Conservation (phyloP, 2,797 vertebrate species). For the Rhinichthys osculus region DNA sequence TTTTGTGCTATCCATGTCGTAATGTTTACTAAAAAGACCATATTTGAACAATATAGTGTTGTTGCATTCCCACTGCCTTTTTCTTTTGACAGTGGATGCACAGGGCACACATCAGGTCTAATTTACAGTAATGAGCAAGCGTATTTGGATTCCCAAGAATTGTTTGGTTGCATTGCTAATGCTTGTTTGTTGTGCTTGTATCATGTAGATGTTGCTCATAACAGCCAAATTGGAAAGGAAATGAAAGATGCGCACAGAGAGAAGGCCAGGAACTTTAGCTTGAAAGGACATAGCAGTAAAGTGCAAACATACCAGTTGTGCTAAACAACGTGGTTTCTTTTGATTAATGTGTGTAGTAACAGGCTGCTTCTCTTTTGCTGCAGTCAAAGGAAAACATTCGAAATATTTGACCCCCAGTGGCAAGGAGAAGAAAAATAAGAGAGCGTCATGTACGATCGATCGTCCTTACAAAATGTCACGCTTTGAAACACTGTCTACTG, state of each 20-base stretch:
- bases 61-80: not conserved
- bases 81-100: constrained; percentile 4
- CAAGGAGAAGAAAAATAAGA: constrained; percentile 1
- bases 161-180: constrained; percentile 1
- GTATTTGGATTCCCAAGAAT: constrained; percentile 11
- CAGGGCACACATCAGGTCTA: constrained; percentile 31
- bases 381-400: constrained; percentile 12
- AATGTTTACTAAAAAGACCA: not conserved
- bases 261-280: constrained; percentile 7
- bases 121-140: constrained; percentile 46
- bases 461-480: constrained; percentile 36
- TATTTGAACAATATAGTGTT: constrained; percentile 10
- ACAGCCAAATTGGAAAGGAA: constrained; percentile 18
- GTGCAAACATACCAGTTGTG: constrained; percentile 23
- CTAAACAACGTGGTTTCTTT: not conserved
- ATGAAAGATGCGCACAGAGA: not conserved
- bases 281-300: constrained; percentile 59
- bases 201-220: constrained; percentile 20
- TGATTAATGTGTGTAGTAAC: constrained; percentile 6
- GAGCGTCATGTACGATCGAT: constrained; percentile 34
- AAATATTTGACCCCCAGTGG: constrained; percentile 20
- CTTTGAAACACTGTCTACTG: constrained; percentile 44
- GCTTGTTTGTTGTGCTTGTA: constrained; percentile 1
- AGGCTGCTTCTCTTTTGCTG: constrained; percentile 7
- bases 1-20: not conserved